Evolutionary conservation across 2,797 vertebrate genomes (phyloP).

Genomic region (Nasua narica): DNA sequence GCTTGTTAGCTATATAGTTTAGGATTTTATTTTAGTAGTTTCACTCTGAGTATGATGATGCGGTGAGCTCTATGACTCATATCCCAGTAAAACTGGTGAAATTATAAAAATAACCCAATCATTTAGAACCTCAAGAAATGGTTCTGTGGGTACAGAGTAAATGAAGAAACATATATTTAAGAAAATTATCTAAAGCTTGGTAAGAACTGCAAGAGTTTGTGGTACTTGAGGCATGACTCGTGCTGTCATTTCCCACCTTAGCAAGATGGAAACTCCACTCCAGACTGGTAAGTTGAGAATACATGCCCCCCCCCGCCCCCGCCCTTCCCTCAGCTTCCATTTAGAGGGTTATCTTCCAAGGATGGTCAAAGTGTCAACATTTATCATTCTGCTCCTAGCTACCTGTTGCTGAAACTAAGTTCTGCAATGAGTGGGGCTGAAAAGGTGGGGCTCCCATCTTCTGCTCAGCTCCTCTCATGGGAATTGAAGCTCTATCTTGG

Average conservation of each 20-base stretch:
- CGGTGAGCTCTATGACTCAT: background rate
- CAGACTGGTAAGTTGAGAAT: background rate
- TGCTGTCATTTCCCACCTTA: background rate
- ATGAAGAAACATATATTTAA: background rate
- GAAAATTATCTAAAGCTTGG: background rate
- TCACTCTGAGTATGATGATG: background rate
- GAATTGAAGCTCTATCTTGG: background rate
- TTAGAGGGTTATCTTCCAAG: background rate
- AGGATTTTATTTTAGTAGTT: background rate
- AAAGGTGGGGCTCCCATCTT: background rate
- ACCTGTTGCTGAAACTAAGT: background rate
- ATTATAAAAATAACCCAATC: background rate
- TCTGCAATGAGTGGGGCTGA: background rate
- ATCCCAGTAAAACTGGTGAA: background rate
- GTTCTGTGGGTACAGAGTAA: background rate
- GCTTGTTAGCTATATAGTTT: background rate
- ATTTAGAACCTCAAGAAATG: background rate
- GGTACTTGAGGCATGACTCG: background rate
- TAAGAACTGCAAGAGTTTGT: background rate
- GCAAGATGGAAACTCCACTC: background rate
- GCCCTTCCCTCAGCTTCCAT: background rate
- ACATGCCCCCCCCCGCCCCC: background rate
- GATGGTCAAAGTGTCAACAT: background rate
- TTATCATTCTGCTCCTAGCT: background rate
- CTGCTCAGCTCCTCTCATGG: background rate